Percentiles rank a stretch among this genome's conserved stretches.
Evolutionary conservation across 2,888 invertebrate species (phyloP).

Genomic region (Acleris laterana): DNA sequence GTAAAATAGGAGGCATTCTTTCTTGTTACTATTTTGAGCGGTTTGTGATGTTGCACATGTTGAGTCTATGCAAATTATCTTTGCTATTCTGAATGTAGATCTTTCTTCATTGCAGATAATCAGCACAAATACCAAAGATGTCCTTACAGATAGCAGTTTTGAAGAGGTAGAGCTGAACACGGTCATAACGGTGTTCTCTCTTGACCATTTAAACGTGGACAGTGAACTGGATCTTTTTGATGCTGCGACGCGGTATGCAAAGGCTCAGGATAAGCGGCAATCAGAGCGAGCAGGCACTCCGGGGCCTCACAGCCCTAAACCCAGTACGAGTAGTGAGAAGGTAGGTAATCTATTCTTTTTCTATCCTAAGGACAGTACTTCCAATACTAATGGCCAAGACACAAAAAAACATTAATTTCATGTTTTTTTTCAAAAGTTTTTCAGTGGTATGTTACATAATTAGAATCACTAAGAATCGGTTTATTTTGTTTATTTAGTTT

Average conservation of each 20-base stretch:
- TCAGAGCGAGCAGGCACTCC: slow-evolving; percentile 60
- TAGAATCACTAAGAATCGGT: too few relatives aligned
- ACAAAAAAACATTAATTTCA: too few relatives aligned
- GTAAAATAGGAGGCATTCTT: too few relatives aligned
- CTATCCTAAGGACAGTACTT: background rate
- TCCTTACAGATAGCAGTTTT: slow-evolving; percentile 90
- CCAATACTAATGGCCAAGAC: too few relatives aligned
- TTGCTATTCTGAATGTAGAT: too few relatives aligned
- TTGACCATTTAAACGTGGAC: slow-evolving; percentile 88
- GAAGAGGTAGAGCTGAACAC: slow-evolving; percentile 91
- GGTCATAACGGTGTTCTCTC: slow-evolving; percentile 89
- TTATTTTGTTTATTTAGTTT: too few relatives aligned
- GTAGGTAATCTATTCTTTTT: slow-evolving; percentile 38
- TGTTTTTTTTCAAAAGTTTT: too few relatives aligned
- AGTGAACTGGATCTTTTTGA: slow-evolving; percentile 91
- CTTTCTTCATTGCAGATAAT: slow-evolving; percentile 85
- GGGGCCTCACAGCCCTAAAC: slow-evolving; percentile 64
- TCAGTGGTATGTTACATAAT: too few relatives aligned
- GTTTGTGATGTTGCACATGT: too few relatives aligned
- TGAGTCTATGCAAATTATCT: too few relatives aligned
- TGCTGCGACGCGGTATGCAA: slow-evolving; percentile 86
- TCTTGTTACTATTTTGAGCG: too few relatives aligned
- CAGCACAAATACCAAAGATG: slow-evolving; percentile 89
- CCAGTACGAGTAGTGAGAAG: slow-evolving; percentile 70
- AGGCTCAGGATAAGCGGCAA: slow-evolving; percentile 65